phyloP scores from a whole-genome alignment of 2,797 vertebrate genomes.

The Sebastes dallii region DNA sequence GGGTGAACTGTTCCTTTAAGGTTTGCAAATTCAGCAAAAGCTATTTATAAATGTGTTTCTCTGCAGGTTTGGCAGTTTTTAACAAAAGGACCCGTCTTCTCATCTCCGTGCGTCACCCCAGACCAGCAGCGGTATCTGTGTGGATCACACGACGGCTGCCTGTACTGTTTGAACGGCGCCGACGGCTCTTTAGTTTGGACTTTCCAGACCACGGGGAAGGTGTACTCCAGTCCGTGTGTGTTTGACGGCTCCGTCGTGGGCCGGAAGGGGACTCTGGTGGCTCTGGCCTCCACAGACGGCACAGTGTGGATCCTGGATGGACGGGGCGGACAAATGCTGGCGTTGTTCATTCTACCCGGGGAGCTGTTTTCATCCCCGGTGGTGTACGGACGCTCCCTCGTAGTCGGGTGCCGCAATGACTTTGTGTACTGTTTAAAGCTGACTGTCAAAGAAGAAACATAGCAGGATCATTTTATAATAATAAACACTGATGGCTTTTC shows the following conservation, averaged over 20 bases:
- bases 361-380: constrained; percentile 94
- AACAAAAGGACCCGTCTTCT: constrained; percentile 91
- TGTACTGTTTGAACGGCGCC: constrained; percentile 86
- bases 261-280: constrained; percentile 76
- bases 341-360: constrained; percentile 83
- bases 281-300: constrained; percentile 90
- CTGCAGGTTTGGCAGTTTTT: constrained; percentile 89
- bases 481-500: constrained; percentile 20
- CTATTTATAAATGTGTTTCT: background rate
- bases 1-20: background rate
- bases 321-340: constrained; percentile 75
- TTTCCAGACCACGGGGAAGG: constrained; percentile 86
- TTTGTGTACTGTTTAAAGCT: constrained; percentile 92
- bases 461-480: constrained; percentile 4
- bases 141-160: constrained; percentile 90
- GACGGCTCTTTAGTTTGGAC: constrained; percentile 89
- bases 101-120: constrained; percentile 86
- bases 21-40: background rate
- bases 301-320: constrained; percentile 89
- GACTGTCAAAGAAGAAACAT: background rate
- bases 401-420: constrained; percentile 95
- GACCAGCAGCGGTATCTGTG: constrained; percentile 82
- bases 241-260: constrained; percentile 74
- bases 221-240: constrained; percentile 90
- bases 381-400: constrained; percentile 80